These are phyloP conservation scores for Otus scops DNA, from an alignment of 2,797 vertebrate genomes.

Conservation along the genomic window DNA sequence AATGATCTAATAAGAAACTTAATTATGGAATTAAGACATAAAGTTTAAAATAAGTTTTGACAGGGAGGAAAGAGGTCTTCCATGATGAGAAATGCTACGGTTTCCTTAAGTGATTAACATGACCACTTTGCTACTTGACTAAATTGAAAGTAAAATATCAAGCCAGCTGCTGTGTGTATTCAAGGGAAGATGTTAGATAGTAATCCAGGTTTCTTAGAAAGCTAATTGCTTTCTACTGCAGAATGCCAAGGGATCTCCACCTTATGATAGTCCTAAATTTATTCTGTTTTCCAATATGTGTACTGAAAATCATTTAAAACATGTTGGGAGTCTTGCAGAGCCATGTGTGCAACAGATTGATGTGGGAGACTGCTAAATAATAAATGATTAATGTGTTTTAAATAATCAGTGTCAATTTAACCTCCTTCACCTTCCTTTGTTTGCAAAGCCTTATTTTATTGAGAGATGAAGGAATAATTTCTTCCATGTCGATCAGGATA, in stretches of 20 bases:
- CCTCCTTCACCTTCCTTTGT: neutral
- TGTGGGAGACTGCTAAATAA: conserved; percentile 1
- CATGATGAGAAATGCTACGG: neutral
- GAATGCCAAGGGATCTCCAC: neutral
- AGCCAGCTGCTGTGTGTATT: neutral
- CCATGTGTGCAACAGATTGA: neutral
- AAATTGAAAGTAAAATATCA: neutral
- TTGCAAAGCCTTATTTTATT: conserved; percentile 39
- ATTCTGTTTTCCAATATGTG: neutral
- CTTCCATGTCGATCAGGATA: neutral
- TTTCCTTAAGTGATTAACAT: neutral
- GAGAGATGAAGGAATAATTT: conserved; percentile 52
- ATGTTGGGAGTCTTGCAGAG: neutral
- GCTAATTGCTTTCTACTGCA: neutral
- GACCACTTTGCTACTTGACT: neutral
- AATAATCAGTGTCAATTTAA: conserved; percentile 42
- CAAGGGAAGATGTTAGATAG: neutral
- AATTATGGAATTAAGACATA: neutral
- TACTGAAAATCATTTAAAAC: neutral
- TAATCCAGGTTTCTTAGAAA: neutral
- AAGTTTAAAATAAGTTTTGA: neutral
- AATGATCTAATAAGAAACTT: accelerated
- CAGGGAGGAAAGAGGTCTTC: neutral
- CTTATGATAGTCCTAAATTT: neutral
- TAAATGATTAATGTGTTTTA: conserved; percentile 20